Evolutionary conservation across 2,113 vertebrate genomes (phyloP), one percentile per base, ranked within the genome.

Genomic region (Ophthalmolycus amberensis): DNA sequence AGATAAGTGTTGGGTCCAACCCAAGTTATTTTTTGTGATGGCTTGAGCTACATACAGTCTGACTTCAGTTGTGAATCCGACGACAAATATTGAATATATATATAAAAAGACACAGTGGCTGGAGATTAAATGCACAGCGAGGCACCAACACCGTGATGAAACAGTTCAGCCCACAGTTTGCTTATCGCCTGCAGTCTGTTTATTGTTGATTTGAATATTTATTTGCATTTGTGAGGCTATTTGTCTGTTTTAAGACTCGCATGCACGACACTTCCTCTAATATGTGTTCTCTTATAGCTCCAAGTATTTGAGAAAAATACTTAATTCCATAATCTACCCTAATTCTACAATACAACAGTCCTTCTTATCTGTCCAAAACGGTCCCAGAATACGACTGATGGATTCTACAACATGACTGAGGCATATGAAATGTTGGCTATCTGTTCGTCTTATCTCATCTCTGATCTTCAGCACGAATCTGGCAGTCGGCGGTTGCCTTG

Each of bases 371-470:
- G 80, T 79, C 84, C 80, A 85, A 82, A 89, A 91, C 84, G 42
- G 40, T 71, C 85, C 79, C 71, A 76, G 86, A 89, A 91, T 88
- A 81, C 84, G 76, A 73, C 78, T 77, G 81, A 88, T 85, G 80
- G 89, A 90, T 91, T 89, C 69, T 71, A 83, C 82, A 71, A 93
- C 90, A 91, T 84, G 73, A 81, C 74, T 85, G 78, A 74, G 78
- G 82, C 89, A 88, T 89, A 89, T 86, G 90, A 94, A 92, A 91
- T 87, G 80, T 88, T 85, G 84, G 85, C 81, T 85, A 79, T 83
- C 74, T 87, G 71, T 79, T 91, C 71, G 16, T 80, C 46, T 87
- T 60, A 79, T 75, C 84, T 86, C 56, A 72, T 85, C 69, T 69
- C 80, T 64, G 69, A 85, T 90, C 86, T 90, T 64, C 85, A 77